phyloP scores from a whole-genome alignment of 2,113 vertebrate species.

The Alligator mississippiensis region DNA sequence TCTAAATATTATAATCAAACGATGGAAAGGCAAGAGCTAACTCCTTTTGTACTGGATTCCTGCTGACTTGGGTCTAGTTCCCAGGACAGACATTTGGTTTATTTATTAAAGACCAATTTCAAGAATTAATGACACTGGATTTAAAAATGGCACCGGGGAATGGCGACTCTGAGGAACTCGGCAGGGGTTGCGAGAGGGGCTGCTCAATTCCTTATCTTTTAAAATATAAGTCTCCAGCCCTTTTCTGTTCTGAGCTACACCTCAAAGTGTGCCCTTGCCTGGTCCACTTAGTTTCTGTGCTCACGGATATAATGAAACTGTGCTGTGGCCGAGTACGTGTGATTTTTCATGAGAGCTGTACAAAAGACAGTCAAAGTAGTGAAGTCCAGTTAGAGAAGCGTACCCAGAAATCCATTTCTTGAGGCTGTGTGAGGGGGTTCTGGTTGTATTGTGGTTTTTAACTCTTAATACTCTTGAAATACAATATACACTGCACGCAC shows the following conservation, averaged over 20 bases:
- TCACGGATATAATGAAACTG: fast-evolving
- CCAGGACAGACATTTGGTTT: not conserved
- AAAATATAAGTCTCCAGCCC: not conserved
- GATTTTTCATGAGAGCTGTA: not conserved
- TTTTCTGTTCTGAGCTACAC: not conserved
- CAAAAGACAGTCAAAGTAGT: not conserved
- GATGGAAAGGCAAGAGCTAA: not conserved
- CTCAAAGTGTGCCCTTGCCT: not conserved
- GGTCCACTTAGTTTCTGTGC: not conserved
- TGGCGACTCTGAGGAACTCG: not conserved
- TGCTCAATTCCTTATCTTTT: too few species aligned
- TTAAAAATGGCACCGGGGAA: fast-evolving
- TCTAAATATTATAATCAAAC: not conserved
- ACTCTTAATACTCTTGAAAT: not conserved
- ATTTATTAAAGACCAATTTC: not conserved
- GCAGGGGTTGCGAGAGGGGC: not conserved
- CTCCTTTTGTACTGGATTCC: not conserved
- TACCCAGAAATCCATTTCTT: fast-evolving
- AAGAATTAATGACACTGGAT: not conserved
- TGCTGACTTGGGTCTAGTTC: not conserved
- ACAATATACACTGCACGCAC: fast-evolving
- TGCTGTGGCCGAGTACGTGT: not conserved
- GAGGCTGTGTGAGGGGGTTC: not conserved
- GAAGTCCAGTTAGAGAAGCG: not conserved
- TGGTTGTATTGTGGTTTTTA: not conserved